Evolutionary conservation across 2,113 vertebrate genomes (phyloP), one percentile per base, ranked within the genome.

Genomic region (Sturnus vulgaris): DNA sequence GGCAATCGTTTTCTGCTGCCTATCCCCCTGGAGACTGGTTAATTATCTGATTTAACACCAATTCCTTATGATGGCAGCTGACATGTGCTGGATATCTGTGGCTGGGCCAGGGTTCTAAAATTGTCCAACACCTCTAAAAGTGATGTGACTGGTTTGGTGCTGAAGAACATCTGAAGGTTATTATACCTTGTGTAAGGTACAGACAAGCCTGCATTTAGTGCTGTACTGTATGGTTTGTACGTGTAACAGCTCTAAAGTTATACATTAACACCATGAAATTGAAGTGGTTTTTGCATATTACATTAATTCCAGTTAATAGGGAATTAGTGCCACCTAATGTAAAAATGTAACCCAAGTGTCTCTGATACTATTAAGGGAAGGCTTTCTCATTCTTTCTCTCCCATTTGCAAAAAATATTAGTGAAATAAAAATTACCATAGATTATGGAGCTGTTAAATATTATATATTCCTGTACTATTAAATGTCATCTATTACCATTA

Each of bases 241-340:
- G 57, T 79, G 70, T 52, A 94, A 56, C 64, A 81, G 73, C 69
- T 71, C 44, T 47, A 1, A 85, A 82, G 44, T 94, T 80, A 63
- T 8, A n/a, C 31, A 90, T 70, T 79, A 86, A 15, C 42, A 70
- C 52, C 21, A 24, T 47, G 82, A 85, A 95, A 86, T 35, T 35
- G 39, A 75, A 83, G 42, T 72, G 66, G 66, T 21, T 73, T 80
- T 85, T 86, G 66, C 42, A 73, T 52, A 90, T 94, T 80, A 59
- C 35, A 72, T 93, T 95, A 95, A 82, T 91, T 63, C 28, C 87
- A 73, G 90, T 88, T 95, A 97, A 95, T 94, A 94, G 85, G 75
- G 94, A 95, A 96, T 97, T 96, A 96, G 96, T 96, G 96, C 96
- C 96, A 96, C 95, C 96, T 96, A 97, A 96, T 94, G 96, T 96